These are phyloP conservation scores for Semnornis frantzii DNA, from an alignment of 2,113 vertebrate species.

Conservation along the genomic window DNA sequence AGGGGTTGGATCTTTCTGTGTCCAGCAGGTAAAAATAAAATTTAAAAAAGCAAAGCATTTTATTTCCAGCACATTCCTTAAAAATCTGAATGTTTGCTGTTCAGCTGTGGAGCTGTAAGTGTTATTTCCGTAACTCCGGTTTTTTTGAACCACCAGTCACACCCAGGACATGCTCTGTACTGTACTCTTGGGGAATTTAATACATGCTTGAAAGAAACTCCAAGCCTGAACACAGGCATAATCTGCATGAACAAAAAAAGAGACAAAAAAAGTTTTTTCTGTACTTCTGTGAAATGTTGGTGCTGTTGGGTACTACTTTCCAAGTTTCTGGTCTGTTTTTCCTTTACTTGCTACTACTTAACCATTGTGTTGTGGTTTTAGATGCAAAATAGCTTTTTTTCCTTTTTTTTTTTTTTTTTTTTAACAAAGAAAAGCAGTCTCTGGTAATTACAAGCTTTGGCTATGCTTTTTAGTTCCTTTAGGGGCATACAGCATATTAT, in stretches of 20 bases:
- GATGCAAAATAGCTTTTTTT: background rate
- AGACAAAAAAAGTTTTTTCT: background rate
- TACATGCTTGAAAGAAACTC: background rate
- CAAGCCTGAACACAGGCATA: constrained; percentile 21
- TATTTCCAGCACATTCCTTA: background rate
- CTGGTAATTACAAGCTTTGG: background rate
- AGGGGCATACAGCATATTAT: background rate
- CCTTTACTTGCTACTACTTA: background rate
- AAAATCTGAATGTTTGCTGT: background rate
- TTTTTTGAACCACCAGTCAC: background rate
- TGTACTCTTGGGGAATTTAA: background rate
- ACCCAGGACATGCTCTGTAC: background rate
- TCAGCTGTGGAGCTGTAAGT: background rate
- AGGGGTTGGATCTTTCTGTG: background rate
- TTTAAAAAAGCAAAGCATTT: background rate
- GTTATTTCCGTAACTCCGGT: accelerated
- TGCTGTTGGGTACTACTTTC: constrained; percentile 9
- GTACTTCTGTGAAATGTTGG: background rate
- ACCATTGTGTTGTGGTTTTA: background rate
- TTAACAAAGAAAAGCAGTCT: background rate
- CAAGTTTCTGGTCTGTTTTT: background rate
- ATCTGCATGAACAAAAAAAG: background rate
- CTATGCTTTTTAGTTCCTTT: constrained; percentile 3
- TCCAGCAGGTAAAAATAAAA: background rate
- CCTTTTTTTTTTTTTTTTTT: background rate